Evolutionary conservation across 2,888 invertebrate species (phyloP).

Genomic region (Phaonia tiefii): DNA sequence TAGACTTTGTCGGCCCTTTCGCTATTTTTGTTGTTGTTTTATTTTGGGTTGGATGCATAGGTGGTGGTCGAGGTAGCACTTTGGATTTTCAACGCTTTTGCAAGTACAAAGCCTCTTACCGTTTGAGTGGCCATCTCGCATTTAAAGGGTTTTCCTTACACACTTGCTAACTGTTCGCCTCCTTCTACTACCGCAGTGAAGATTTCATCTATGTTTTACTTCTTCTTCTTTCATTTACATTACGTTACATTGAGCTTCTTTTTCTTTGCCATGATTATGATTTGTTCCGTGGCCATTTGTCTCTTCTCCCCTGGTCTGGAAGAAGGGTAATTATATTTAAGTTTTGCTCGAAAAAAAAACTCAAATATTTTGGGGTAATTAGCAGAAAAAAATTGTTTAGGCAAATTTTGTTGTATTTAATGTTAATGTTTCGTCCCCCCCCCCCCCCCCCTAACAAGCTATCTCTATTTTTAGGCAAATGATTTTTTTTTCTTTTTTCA

Average conservation of each 20-base stretch:
- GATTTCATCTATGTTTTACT: not conserved
- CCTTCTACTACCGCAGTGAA: not conserved
- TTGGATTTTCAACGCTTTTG: conserved; percentile 63
- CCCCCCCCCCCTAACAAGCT: conserved; percentile 18
- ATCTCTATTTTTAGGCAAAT: conserved; percentile 35
- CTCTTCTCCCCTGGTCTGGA: not conserved
- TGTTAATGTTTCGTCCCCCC: conserved; percentile 12
- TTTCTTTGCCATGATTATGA: conserved; percentile 1
- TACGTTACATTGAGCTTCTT: conserved; percentile 19
- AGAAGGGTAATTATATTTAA: conserved; percentile 38
- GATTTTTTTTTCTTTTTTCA: not conserved
- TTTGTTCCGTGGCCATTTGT: conserved; percentile 12
- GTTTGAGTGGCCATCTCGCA: conserved; percentile 28
- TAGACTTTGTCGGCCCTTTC: not conserved
- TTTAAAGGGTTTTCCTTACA: conserved; percentile 8
- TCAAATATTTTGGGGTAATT: conserved; percentile 25
- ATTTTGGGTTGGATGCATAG: not conserved
- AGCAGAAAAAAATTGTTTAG: conserved; percentile 34
- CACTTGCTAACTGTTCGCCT: not conserved
- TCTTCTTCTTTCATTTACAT: conserved; percentile 12
- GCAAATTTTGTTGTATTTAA: conserved; percentile 26
- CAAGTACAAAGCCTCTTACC: conserved; percentile 41
- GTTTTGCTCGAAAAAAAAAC: conserved; percentile 20
- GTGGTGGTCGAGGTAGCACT: conserved; percentile 35
- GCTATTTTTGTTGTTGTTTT: too few species aligned